phyloP scores from a whole-genome alignment of 2,888 invertebrate genomes.

The Cinara cedri region DNA sequence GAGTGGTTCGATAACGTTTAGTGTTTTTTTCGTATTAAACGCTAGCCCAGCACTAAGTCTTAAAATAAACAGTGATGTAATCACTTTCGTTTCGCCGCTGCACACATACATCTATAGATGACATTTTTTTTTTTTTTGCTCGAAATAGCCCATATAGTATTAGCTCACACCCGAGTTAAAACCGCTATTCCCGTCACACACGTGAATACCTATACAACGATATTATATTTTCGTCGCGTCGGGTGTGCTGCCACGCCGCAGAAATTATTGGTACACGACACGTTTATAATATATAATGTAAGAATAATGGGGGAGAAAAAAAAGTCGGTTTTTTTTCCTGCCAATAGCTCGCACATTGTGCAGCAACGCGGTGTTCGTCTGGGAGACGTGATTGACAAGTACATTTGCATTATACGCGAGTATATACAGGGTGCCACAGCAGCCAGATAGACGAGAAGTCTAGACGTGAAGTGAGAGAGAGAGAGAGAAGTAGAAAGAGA shows the following conservation, averaged over 20 bases:
- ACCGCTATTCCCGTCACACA: too few species aligned
- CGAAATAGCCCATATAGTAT: too few species aligned
- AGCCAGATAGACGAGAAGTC: constrained; percentile 19
- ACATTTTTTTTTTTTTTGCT: too few species aligned
- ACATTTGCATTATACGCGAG: constrained; percentile 46
- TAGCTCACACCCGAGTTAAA: too few species aligned
- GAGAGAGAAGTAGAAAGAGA: background rate
- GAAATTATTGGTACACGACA: background rate
- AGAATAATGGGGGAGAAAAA: constrained; percentile 24
- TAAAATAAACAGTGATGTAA: too few species aligned
- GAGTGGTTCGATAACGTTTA: too few species aligned
- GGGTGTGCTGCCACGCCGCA: background rate
- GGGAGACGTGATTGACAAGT: constrained; percentile 54
- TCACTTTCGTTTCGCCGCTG: too few species aligned
- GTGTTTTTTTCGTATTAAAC: too few species aligned
- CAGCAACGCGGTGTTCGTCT: background rate
- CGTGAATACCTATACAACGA: too few species aligned
- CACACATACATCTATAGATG: too few species aligned
- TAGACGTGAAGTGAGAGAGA: constrained; percentile 12
- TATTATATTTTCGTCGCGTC: background rate
- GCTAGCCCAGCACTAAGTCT: too few species aligned
- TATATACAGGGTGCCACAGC: constrained; percentile 13
- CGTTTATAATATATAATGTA: constrained; percentile 2
- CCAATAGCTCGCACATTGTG: constrained; percentile 19
- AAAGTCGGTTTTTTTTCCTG: constrained; percentile 9